Conservation (phyloP, 2,797 vertebrate genomes). For the Acanthurus tractus region DNA sequence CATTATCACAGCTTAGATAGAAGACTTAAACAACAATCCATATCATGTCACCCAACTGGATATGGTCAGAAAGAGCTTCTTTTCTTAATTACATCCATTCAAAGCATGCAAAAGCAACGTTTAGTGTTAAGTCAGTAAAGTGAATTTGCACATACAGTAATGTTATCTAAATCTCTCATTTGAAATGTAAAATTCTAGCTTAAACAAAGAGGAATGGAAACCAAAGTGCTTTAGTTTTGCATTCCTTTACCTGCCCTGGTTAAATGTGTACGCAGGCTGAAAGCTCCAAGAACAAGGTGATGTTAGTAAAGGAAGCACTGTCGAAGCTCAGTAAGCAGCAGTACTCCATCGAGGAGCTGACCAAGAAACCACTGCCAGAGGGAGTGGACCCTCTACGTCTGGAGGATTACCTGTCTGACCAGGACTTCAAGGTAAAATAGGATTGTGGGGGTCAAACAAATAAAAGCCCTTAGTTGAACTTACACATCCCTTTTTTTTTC, state of each 20-base stretch:
- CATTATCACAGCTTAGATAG: too few relatives aligned
- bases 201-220: not conserved
- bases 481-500: too few relatives aligned
- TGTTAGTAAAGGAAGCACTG: slow-evolving; percentile 85
- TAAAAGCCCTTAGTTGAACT: too few relatives aligned
- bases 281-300: slow-evolving; percentile 80
- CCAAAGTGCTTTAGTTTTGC: not conserved
- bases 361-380: slow-evolving; percentile 83
- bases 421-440: slow-evolving; percentile 85
- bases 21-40: too few relatives aligned
- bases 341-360: slow-evolving; percentile 87
- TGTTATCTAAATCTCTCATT: too few relatives aligned
- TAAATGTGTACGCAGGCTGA: slow-evolving; percentile 60
- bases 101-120: too few relatives aligned
- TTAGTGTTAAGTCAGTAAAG: too few relatives aligned
- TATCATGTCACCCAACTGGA: too few relatives aligned
- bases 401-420: slow-evolving; percentile 87
- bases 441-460: too few relatives aligned
- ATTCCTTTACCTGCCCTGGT: not conserved
- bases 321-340: slow-evolving; percentile 84
- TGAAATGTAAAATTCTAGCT: not conserved
- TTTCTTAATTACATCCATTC: too few relatives aligned
- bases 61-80: too few relatives aligned
- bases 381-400: slow-evolving; percentile 87
- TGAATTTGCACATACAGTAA: too few relatives aligned